A percentile compares a stretch with the other conserved stretches of the same genome.
Evolutionary conservation across 2,888 invertebrate genomes (phyloP).

Genomic region (Drosophila anomelani): DNA sequence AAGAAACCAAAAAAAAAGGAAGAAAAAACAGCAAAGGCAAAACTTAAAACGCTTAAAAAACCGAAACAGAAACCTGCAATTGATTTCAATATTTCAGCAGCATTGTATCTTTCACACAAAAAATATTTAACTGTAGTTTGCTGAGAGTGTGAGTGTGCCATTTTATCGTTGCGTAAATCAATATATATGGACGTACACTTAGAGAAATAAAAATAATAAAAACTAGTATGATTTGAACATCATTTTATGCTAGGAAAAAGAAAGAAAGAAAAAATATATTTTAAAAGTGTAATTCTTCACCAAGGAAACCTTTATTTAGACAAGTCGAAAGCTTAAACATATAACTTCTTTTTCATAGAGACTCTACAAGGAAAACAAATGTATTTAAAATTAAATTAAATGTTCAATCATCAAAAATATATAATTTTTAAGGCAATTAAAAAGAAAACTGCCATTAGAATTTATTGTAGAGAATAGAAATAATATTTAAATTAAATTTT

Average conservation of each 20-base stretch:
- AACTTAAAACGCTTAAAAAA: constrained; percentile 28
- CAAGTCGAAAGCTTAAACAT: neutral
- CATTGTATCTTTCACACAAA: constrained; percentile 43
- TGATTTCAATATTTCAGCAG: constrained; percentile 69
- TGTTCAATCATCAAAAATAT: too few relatives aligned
- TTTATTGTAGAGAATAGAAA: neutral
- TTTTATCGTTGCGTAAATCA: constrained; percentile 67
- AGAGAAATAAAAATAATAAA: neutral
- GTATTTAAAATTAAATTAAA: too few relatives aligned
- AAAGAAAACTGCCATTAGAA: too few relatives aligned
- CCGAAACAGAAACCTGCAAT: constrained; percentile 53
- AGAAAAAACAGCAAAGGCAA: neutral
- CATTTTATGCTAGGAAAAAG: too few relatives aligned
- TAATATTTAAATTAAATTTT: neutral
- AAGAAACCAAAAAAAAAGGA: constrained; percentile 35
- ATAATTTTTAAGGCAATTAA: too few relatives aligned
- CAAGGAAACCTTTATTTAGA: neutral
- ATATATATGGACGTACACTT: constrained; percentile 31
- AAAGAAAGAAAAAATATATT: too few relatives aligned
- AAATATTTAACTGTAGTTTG: constrained; percentile 23
- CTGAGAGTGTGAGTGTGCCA: constrained; percentile 19
- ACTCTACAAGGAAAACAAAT: too few relatives aligned
- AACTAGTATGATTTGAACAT: too few relatives aligned
- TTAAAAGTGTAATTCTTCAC: neutral
- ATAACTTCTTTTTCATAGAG: too few relatives aligned